phyloP scores from a whole-genome alignment of 1,140 invertebrate species.

The Chironomus striatipennis region DNA sequence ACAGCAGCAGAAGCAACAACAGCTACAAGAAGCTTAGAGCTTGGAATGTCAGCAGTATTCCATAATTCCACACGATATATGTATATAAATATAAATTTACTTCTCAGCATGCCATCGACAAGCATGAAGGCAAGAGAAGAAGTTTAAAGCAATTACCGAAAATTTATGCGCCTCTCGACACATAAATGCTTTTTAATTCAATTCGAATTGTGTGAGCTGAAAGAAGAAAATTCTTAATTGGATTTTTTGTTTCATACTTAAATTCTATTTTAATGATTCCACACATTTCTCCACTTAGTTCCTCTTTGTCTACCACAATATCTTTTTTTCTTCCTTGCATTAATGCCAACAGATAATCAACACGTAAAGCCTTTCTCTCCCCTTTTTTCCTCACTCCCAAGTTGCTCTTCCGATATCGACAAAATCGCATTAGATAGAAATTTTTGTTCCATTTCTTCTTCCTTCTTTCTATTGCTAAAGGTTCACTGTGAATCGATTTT shows the following conservation, averaged over 20 bases:
- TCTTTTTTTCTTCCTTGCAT: no score
- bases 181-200: conserved; percentile 1
- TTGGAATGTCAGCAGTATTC: background rate
- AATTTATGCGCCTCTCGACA: conserved; percentile 11
- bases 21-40: no score
- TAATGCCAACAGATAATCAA: background rate
- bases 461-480: background rate
- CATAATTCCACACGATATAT: background rate
- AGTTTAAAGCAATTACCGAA: conserved; percentile 9
- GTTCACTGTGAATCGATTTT: background rate
- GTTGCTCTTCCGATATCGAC: background rate
- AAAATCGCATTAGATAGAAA: background rate
- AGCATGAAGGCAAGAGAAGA: background rate
- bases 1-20: background rate
- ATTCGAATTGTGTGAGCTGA: conserved; percentile 4
- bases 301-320: no score
- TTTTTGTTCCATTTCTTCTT: background rate
- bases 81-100: conserved; percentile 1
- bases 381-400: no score
- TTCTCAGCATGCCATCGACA: conserved; percentile 11
- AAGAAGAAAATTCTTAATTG: conserved; percentile 8
- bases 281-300: no score
- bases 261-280: background rate
- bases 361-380: background rate
- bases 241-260: conserved; percentile 11